phyloP scores from a whole-genome alignment of 2,113 vertebrate species.

The Alces alces region DNA sequence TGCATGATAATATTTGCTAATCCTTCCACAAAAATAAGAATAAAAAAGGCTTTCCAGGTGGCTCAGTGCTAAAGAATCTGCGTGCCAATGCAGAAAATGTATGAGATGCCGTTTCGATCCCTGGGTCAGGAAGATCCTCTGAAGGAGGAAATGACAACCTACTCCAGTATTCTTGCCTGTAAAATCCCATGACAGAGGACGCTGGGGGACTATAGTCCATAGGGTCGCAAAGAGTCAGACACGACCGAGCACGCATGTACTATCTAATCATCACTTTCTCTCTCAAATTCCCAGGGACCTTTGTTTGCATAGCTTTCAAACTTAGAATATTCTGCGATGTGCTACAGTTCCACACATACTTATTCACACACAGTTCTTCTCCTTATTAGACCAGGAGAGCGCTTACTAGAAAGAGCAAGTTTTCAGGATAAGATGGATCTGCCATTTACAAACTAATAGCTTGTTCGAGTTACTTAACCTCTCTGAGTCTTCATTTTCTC shows the following conservation, averaged over 20 bases:
- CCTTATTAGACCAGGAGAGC: not conserved
- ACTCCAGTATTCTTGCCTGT: not conserved
- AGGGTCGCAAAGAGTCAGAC: fast-evolving
- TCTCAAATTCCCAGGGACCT: not conserved
- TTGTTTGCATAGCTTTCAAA: not conserved
- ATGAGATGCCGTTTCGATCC: not conserved
- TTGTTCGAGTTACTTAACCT: conserved; percentile 34
- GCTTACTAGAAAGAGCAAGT: not conserved
- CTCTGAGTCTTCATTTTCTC: conserved; percentile 29
- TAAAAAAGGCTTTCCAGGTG: not conserved
- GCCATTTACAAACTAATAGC: not conserved
- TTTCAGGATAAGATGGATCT: not conserved
- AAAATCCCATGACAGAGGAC: not conserved
- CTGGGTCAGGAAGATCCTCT: not conserved
- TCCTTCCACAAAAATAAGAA: not conserved
- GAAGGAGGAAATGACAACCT: not conserved
- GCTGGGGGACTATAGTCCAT: not conserved
- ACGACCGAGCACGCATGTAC: fast-evolving
- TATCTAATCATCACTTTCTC: not conserved
- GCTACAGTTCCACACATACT: not conserved
- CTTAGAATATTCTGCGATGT: not conserved
- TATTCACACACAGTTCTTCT: not conserved
- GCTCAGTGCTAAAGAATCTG: not conserved
- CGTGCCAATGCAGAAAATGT: not conserved
- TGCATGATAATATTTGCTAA: not conserved